Evolutionary conservation across 2,888 invertebrate genomes (phyloP).

Genomic region (Myopa testacea): DNA sequence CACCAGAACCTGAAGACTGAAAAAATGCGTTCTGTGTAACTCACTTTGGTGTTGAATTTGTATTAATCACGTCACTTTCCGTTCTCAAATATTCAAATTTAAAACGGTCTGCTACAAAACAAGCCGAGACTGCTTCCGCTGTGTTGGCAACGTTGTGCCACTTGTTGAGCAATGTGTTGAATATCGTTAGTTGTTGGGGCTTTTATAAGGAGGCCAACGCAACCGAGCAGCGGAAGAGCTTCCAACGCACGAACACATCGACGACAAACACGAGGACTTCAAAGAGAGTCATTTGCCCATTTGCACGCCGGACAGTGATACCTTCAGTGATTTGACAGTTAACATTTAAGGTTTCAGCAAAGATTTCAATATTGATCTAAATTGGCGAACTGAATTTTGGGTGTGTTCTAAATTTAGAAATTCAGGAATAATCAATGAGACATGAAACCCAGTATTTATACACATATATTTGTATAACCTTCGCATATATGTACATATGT

Average conservation of each 20-base stretch:
- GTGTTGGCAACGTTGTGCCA: slow-evolving; percentile 54
- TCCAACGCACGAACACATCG: neutral
- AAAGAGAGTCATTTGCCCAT: too few species aligned
- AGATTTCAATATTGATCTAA: too few species aligned
- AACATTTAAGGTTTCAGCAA: too few species aligned
- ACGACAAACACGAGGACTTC: neutral
- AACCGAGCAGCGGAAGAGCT: slow-evolving; percentile 10
- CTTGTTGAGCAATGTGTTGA: slow-evolving; percentile 68
- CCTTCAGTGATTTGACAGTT: neutral
- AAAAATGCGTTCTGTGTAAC: neutral
- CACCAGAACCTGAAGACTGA: too few species aligned
- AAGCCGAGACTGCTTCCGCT: slow-evolving; percentile 14
- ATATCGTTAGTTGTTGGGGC: slow-evolving; percentile 36
- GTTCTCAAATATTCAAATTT: neutral
- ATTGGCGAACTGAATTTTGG: too few species aligned
- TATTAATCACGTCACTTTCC: neutral
- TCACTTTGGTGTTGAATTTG: slow-evolving; percentile 8
- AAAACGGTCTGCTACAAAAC: neutral
- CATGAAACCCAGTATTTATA: too few species aligned
- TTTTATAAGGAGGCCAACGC: slow-evolving; percentile 44
- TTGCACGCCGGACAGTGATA: neutral
- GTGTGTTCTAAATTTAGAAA: too few species aligned
- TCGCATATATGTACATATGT: too few species aligned
- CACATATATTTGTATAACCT: too few species aligned
- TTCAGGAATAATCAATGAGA: too few species aligned